phyloP scores from a whole-genome alignment of 2,113 vertebrate genomes.

The Centrocercus urophasianus region DNA sequence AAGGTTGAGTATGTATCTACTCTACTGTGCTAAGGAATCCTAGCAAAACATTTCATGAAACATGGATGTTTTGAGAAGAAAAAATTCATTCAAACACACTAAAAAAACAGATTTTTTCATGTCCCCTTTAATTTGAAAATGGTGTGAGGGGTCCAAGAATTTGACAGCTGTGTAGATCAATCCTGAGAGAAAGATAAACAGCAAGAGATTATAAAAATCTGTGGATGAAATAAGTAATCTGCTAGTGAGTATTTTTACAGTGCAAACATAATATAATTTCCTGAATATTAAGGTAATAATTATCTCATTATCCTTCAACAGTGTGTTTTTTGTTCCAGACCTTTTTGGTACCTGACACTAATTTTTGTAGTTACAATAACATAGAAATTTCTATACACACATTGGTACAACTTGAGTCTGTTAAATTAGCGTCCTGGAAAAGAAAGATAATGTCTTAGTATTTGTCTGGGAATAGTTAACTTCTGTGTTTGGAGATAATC shows the following conservation, averaged over 20 bases:
- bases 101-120: not conserved
- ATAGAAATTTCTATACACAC: slow-evolving; percentile 35
- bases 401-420: not conserved
- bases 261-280: not conserved
- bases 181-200: not conserved
- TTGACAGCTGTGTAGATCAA: not conserved
- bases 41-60: not conserved
- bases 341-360: slow-evolving; percentile 37
- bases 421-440: slow-evolving; percentile 60
- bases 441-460: slow-evolving; percentile 44
- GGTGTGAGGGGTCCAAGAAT: not conserved
- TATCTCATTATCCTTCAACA: slow-evolving; percentile 43
- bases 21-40: not conserved
- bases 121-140: not conserved
- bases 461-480: slow-evolving; percentile 40
- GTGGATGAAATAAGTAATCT: not conserved
- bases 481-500: slow-evolving; percentile 57
- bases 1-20: not conserved
- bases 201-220: not conserved
- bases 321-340: slow-evolving; percentile 6
- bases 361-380: slow-evolving; percentile 36
- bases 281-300: slow-evolving; percentile 49
- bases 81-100: slow-evolving; percentile 25
- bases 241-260: not conserved
- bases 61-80: not conserved